Conservation (phyloP, 2,113 vertebrate species). For the Carassius gibelio region DNA sequence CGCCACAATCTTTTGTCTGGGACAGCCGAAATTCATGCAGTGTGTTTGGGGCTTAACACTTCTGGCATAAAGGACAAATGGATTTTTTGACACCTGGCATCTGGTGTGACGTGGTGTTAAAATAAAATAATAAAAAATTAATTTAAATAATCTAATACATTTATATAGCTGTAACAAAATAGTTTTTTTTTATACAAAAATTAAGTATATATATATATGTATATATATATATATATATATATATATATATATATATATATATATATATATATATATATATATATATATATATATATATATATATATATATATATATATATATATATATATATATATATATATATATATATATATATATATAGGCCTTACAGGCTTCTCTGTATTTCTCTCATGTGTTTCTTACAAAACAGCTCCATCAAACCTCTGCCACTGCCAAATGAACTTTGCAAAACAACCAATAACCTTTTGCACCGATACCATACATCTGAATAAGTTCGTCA, state of each 20-base stretch:
- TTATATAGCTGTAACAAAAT: not conserved
- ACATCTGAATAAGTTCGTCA: slow-evolving; percentile 65
- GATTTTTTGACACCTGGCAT: not conserved
- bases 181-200: not conserved
- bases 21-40: too few relatives aligned
- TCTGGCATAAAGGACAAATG: not conserved
- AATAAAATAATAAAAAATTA: too few relatives aligned
- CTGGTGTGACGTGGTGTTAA: too few relatives aligned
- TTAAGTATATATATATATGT: too few relatives aligned
- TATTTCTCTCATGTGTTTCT: not conserved
- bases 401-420: slow-evolving; percentile 14
- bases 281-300: too few relatives aligned
- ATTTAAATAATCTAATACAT: not conserved
- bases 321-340: too few relatives aligned
- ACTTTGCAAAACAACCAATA: slow-evolving; percentile 39
- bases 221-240: too few relatives aligned
- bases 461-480: slow-evolving; percentile 47
- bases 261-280: too few relatives aligned
- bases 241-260: too few relatives aligned
- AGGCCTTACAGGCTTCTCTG: not conserved
- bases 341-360: too few relatives aligned
- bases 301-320: too few relatives aligned
- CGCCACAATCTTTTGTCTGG: too few relatives aligned
- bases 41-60: not conserved
- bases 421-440: slow-evolving; percentile 16